These are phyloP conservation scores for Cinclus mexicanus DNA, from an alignment of 2,113 vertebrate genomes.

Conservation along the genomic window DNA sequence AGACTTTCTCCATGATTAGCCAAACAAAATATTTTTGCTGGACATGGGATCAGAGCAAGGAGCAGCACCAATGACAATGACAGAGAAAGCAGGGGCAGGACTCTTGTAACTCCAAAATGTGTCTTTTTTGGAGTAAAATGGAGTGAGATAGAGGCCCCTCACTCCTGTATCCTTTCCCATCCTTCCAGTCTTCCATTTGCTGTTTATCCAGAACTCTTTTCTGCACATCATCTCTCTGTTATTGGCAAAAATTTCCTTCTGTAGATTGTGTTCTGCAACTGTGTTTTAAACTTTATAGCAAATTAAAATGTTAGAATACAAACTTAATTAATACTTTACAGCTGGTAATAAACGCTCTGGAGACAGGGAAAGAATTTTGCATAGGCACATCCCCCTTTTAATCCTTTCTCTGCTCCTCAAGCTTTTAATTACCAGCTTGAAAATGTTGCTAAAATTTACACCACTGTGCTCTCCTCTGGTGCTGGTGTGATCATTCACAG, in stretches of 20 bases:
- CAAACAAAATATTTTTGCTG: neutral
- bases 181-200: neutral
- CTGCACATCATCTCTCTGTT: neutral
- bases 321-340: slow-evolving; percentile 7
- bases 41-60: neutral
- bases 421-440: neutral
- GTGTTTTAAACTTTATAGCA: neutral
- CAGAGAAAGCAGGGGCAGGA: neutral
- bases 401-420: neutral
- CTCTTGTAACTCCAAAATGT: neutral
- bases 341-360: neutral
- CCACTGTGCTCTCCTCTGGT: neutral
- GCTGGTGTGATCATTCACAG: neutral
- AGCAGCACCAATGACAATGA: neutral
- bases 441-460: neutral
- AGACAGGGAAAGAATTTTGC: neutral
- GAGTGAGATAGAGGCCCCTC: neutral
- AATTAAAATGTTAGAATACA: neutral
- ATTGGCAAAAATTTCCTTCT: neutral
- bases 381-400: neutral
- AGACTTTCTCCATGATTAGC: neutral
- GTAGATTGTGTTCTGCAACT: neutral
- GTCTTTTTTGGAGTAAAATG: neutral
- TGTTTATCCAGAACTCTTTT: neutral
- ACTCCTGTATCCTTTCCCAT: neutral